Evolutionary conservation across 2,888 invertebrate genomes (phyloP), one percentile per base, ranked within the genome.

Genomic region (Athripsodes cinereus): DNA sequence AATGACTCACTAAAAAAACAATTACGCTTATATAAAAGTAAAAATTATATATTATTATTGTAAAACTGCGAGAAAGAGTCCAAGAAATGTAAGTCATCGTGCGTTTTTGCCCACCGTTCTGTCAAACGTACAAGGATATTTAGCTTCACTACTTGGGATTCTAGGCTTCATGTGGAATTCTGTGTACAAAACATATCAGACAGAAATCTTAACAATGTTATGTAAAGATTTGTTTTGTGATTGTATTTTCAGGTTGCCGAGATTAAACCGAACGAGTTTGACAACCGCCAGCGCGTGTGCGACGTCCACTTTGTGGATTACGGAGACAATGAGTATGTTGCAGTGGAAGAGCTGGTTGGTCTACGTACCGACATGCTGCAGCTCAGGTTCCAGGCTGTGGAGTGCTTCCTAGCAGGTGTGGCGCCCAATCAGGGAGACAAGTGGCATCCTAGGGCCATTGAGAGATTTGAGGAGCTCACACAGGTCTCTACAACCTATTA

Each of bases 301-400:
- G 84, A 86, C 66, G 80, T 94, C 22, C 90, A 88, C 70, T 94
- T 85, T 72, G 82, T 94, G 54, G 95, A 96, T 76, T 95, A 92
- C 71, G 95, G 95, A 0, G 92, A 95, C 72, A 84, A 83, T 60
- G 88, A 88, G 66, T 81, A 82, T 67, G 79, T 90, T 2, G 74
- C 81, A 0, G 80, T 81, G 2, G 78, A 81, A 53, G 83, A 88
- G 61, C 73, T 93, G 11, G 86, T 83, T 64, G 87, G 88, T 66
- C 74, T 93, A 60, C 80, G 88, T 44, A 87, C 90, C 1, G 88
- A 92, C 69, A 83, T 90, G 68, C 72, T 90, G 52, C 76, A 82
- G 53, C 77, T 92, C 13, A 80, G 87, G 51, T 86, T 87, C 68
- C 79, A 79, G 81, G 94, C 95, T 0, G 86, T 95, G 70, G 92